phyloP scores from a whole-genome alignment of 2,888 invertebrate genomes.

The Lasioglossum oenotherae region DNA sequence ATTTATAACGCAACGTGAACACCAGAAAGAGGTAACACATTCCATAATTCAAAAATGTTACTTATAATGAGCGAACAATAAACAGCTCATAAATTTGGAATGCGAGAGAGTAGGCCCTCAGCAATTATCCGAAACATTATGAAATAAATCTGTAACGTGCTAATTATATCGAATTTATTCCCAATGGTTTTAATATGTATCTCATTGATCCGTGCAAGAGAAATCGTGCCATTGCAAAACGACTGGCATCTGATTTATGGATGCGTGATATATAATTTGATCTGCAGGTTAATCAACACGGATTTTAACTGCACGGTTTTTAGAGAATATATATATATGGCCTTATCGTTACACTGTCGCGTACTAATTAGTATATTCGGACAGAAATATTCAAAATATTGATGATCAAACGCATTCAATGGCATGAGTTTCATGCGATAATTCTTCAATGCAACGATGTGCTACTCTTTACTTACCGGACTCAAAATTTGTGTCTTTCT shows the following conservation, averaged over 20 bases:
- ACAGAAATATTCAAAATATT: background rate
- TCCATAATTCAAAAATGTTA: background rate
- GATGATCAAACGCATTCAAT: background rate
- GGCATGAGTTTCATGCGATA: background rate
- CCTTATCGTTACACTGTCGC: background rate
- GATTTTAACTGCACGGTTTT: background rate
- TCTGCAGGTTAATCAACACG: background rate
- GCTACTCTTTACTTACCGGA: too few species aligned
- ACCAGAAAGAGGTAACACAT: background rate
- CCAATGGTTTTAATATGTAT: background rate
- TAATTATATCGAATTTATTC: conserved; percentile 9
- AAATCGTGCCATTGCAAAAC: conserved; percentile 12
- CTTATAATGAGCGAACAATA: background rate
- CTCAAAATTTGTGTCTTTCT: too few species aligned
- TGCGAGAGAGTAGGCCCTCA: background rate
- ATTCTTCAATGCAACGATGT: background rate
- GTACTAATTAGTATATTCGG: background rate
- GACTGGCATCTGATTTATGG: background rate
- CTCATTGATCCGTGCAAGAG: background rate
- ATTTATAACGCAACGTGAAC: background rate
- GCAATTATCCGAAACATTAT: background rate
- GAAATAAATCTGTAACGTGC: conserved; percentile 2
- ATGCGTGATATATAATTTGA: background rate
- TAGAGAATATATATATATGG: too few species aligned
- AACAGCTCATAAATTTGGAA: background rate